Evolutionary conservation across 2,113 vertebrate genomes (phyloP).

Genomic region (Heteronetta atricapilla): DNA sequence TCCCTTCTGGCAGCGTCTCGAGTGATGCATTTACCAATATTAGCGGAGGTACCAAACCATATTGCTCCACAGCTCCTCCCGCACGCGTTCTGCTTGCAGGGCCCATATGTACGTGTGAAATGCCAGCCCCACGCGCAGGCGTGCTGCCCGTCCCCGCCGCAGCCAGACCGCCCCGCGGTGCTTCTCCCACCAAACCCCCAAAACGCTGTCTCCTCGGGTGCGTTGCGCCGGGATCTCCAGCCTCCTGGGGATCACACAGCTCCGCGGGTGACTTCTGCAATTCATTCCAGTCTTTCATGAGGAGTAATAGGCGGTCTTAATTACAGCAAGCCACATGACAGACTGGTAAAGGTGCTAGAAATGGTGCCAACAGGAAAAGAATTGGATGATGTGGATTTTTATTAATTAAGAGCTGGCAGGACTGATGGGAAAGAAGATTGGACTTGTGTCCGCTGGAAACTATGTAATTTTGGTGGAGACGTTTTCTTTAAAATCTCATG

Average conservation of each 20-base stretch:
- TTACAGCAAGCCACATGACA: constrained; percentile 68
- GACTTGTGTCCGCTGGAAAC: constrained; percentile 49
- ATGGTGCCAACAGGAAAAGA: constrained; percentile 67
- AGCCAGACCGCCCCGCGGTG: not conserved
- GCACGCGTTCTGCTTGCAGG: not conserved
- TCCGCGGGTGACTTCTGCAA: constrained; percentile 64
- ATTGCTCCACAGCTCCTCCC: constrained; percentile 40
- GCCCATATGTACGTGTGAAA: constrained; percentile 1
- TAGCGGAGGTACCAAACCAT: constrained; percentile 58
- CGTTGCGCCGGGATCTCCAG: constrained; percentile 37
- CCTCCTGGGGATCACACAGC: constrained; percentile 57
- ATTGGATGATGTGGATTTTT: constrained; percentile 66
- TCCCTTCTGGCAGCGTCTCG: constrained; percentile 34
- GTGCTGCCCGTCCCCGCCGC: not conserved
- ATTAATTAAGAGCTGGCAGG: constrained; percentile 70
- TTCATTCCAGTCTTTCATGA: constrained; percentile 66
- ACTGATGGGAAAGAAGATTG: constrained; percentile 34
- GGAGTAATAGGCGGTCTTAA: constrained; percentile 69
- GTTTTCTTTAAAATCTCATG: constrained; percentile 34
- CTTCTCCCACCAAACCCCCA: not conserved
- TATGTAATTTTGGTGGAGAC: constrained; percentile 32
- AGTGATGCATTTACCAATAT: constrained; percentile 54
- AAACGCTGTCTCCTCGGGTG: constrained; percentile 42
- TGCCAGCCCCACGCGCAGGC: not conserved
- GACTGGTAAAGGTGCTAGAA: constrained; percentile 71